Evolutionary conservation across 2,797 vertebrate genomes (phyloP), one percentile per base, ranked within the genome.

Genomic region (Sebastes taczanowskii): DNA sequence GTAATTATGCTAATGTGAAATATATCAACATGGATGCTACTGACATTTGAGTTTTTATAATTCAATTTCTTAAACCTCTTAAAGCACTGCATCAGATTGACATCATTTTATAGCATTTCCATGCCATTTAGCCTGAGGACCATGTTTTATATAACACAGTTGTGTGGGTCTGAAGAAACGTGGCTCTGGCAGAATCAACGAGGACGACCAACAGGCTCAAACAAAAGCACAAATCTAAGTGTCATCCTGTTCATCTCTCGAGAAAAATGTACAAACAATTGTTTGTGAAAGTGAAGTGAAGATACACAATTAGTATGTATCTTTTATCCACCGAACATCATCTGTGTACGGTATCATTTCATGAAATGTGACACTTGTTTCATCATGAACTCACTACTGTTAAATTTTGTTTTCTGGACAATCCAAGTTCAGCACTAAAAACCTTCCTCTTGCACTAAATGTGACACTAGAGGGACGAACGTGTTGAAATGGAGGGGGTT

Each of bases 391-490:
- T 55, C 27, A 64, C 8, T 18, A 49, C 46, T 49, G 46, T 49
- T 49, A 20, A 20, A 5, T 85, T 42, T 53, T 71, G 38, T 69
- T 80, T 80, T 52, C 3, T 16, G 62, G 27, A 52, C 66, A 65
- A 4, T 70, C 46, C 62, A 1, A 63, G 59, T 30, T 5, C 18
- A 18, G 42, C 42, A 18, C n/a, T 18, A 1, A 6, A 22, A 38
- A 42, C 6, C 38, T 42, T 42, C 38, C 38, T 42, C 14, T 18
- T 42, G 22, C 46, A 32, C 20, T n/a, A 29, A 46, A 30, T 18
- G 49, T 27, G 14, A 59, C 56, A 22, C 8, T 11, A 6, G 58
- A 29, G 13, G 11, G 29, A 30, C 42, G 16, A 46, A 46, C 14
- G 38, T 53, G n/a, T 53, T 53, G 38, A 42, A 42, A 42, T 42